A percentile compares a stretch with the other conserved stretches of the same genome.
Conservation (phyloP, 1,140 invertebrate species). For the Bombus vancouverensis region DNA sequence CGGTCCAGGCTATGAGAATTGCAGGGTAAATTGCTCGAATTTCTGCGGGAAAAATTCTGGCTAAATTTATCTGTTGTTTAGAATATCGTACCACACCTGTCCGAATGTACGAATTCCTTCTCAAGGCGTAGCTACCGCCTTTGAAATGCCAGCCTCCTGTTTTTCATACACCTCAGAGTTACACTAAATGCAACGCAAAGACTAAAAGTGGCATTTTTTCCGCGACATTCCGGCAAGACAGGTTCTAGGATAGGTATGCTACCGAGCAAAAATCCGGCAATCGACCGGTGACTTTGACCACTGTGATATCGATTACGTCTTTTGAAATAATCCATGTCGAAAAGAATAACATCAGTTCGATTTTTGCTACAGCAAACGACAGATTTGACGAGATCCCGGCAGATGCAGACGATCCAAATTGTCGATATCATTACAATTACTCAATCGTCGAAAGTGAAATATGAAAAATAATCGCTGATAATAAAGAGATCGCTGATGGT, state of each 20-base stretch:
- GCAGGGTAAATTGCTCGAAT: too few species aligned
- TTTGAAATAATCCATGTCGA: not conserved
- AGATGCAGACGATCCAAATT: too few species aligned
- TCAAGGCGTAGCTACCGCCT: not conserved
- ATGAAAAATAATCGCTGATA: too few species aligned
- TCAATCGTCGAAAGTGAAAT: not conserved
- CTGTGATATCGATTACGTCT: too few species aligned
- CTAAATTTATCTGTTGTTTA: too few species aligned
- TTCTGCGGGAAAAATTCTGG: too few species aligned
- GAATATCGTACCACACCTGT: not conserved
- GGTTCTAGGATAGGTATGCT: not conserved
- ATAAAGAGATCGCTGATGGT: not conserved
- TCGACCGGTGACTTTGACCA: not conserved
- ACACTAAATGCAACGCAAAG: not conserved
- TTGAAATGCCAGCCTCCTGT: constrained; percentile 30
- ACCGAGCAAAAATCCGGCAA: not conserved
- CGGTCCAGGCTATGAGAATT: too few species aligned
- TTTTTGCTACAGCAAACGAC: too few species aligned
- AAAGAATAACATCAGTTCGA: too few species aligned
- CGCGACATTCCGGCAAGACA: not conserved
- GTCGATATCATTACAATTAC: not conserved
- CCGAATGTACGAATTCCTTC: not conserved
- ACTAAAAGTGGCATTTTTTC: constrained; percentile 1
- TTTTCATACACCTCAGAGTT: constrained; percentile 8
- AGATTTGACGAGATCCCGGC: too few species aligned